Evolutionary conservation across 2,797 vertebrate species (phyloP).

Genomic region (Serranus cabrilla): DNA sequence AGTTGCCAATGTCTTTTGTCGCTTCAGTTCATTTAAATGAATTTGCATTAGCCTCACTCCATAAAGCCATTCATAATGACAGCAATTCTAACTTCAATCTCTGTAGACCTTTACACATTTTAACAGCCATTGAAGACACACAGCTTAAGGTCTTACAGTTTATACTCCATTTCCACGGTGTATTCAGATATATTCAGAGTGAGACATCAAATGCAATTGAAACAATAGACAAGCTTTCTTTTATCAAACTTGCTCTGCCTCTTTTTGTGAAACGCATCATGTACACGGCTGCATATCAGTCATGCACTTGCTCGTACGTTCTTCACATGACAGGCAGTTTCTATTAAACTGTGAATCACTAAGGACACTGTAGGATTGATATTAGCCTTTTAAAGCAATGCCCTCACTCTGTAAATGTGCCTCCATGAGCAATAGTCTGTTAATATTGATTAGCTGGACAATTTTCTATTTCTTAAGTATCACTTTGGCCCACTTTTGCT

Average conservation of each 20-base stretch:
- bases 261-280: conserved; percentile 4
- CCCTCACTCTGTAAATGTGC: not conserved
- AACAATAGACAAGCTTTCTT: conserved; percentile 24
- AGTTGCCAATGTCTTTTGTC: conserved; percentile 75
- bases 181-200: conserved; percentile 44
- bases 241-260: not conserved
- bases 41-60: conserved; percentile 70
- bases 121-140: conserved; percentile 48
- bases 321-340: not conserved
- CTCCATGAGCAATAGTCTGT: not conserved
- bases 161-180: conserved; percentile 31
- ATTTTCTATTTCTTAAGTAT: not conserved
- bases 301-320: not conserved
- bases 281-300: not conserved
- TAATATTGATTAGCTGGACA: conserved; percentile 8
- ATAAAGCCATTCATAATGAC: conserved; percentile 74
- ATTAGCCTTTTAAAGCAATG: not conserved
- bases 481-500: not conserved
- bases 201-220: conserved; percentile 48
- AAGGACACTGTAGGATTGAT: not conserved
- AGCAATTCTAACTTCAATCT: conserved; percentile 65
- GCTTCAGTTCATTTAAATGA: conserved; percentile 76
- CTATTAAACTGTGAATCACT: conserved; percentile 4
- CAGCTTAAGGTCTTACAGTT: conserved; percentile 43
- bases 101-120: conserved; percentile 53